Conservation (phyloP, 2,888 invertebrate genomes). For the Marronus borbonicus region DNA sequence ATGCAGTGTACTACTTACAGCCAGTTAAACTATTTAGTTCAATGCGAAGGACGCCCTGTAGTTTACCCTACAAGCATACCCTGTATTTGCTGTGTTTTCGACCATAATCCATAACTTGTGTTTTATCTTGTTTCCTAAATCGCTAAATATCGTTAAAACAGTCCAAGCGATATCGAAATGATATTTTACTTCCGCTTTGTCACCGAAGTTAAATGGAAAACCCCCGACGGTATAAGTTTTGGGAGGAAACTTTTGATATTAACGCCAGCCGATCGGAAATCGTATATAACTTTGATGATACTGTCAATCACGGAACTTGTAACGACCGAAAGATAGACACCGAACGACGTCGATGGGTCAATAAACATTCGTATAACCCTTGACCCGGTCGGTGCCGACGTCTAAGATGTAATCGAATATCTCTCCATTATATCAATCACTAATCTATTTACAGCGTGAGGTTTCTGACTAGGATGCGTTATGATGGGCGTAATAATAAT, state of each 20-base stretch:
- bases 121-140: too few relatives aligned
- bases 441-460: constrained; percentile 47
- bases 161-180: not conserved
- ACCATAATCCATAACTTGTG: too few relatives aligned
- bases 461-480: constrained; percentile 27
- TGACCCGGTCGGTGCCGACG: constrained; percentile 45
- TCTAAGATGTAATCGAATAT: constrained; percentile 48
- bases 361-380: constrained; percentile 45
- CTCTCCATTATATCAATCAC: constrained; percentile 46
- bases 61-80: too few relatives aligned
- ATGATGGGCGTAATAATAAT: constrained; percentile 27
- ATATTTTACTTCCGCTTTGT: not conserved
- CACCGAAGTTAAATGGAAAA: not conserved
- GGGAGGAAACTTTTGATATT: not conserved
- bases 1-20: too few relatives aligned
- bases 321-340: constrained; percentile 39
- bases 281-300: constrained; percentile 20
- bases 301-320: constrained; percentile 34
- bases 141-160: not conserved
- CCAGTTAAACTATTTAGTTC: too few relatives aligned
- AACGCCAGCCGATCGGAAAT: constrained; percentile 3
- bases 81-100: too few relatives aligned
- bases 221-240: not conserved
- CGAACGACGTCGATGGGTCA: constrained; percentile 36
- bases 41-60: too few relatives aligned